Conservation (phyloP, 1,140 invertebrate genomes). For the Drosophila miranda region DNA sequence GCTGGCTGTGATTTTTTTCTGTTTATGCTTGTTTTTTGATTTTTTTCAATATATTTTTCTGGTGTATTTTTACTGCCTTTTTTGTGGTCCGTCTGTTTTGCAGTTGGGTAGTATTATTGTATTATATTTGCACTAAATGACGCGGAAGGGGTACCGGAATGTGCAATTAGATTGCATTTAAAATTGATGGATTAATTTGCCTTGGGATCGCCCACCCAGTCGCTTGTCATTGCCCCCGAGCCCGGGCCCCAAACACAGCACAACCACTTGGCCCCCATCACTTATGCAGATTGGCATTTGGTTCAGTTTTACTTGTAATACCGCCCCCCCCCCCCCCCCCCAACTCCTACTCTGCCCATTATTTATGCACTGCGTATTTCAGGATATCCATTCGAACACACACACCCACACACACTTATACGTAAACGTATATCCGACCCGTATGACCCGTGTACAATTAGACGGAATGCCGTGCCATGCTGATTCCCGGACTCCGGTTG, state of each 20-base stretch:
- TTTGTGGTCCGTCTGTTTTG: slow-evolving; percentile 28
- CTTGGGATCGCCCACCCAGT: no score
- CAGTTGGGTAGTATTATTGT: slow-evolving; percentile 22
- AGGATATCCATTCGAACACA: neutral
- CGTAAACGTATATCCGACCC: neutral
- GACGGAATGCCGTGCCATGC: neutral
- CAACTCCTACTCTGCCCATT: neutral
- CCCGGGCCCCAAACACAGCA: neutral
- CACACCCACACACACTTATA: neutral
- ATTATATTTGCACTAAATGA: slow-evolving; percentile 16
- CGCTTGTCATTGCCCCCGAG: neutral
- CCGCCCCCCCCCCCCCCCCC: neutral
- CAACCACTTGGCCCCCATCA: slow-evolving; percentile 1
- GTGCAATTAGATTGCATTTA: slow-evolving; percentile 17
- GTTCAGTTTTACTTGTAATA: slow-evolving; percentile 22
- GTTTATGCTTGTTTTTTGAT: slow-evolving; percentile 1
- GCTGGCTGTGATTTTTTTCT: neutral
- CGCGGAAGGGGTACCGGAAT: neutral
- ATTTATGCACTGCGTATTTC: slow-evolving; percentile 20
- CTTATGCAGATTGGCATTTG: slow-evolving; percentile 6
- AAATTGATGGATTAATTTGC: slow-evolving; percentile 18
- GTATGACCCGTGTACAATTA: slow-evolving; percentile 4
- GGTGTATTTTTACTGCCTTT: slow-evolving; percentile 9
- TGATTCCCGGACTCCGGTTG: neutral
- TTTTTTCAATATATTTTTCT: slow-evolving; percentile 4